Base-by-base conservation (phyloP, 2,888 invertebrate species). In the Latrodectus hesperus region DNA sequence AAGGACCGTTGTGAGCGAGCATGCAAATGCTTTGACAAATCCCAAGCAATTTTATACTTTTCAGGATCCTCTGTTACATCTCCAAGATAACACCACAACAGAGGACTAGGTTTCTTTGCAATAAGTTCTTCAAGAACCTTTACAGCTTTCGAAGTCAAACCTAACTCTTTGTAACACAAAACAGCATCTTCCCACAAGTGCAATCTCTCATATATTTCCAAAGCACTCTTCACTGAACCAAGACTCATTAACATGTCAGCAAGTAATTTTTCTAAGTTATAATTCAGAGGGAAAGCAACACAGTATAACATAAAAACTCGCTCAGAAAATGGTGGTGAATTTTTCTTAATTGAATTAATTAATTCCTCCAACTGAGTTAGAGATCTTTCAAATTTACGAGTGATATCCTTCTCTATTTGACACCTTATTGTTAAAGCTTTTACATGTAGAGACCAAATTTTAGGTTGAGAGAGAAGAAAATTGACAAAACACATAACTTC, bases 101-200 rank as follows among this genome's bases (percentile, higher is more conserved):
- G 95, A 0, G 97, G 96, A 0, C 96, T 96, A 80, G 97, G 96
- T 80, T 97, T 96, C 84, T 95, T 94, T 88, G 95, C 94, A 3
- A 94, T 94, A 17, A 94, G 90, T 92, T 97, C 96, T 91, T 97
- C 95, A 80, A 95, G 94, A 90, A 99, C 93, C 92, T 96, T 96
- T 10, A 97, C 97, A 0, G 99, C 98, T 94, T 96, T 91, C 26
- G 89, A 77, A 0, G 73, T 84, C 6, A 87, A 72, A 9, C 88
- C 89, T 9, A 90, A 51, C 95, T 93, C 97, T 97, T 96, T 96
- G 92, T 99, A 99, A 92, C 99, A 99, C 1, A 95, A 94, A 81
- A 99, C 96, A 52, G 98, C 96, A 90, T 97, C 96, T 91, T 98
- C 97, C 98, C 99, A 99, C 49, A 96, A 93, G 90, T 96, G 94